phyloP scores from a whole-genome alignment of 2,113 vertebrate species.

The Tragulus kanchil region DNA sequence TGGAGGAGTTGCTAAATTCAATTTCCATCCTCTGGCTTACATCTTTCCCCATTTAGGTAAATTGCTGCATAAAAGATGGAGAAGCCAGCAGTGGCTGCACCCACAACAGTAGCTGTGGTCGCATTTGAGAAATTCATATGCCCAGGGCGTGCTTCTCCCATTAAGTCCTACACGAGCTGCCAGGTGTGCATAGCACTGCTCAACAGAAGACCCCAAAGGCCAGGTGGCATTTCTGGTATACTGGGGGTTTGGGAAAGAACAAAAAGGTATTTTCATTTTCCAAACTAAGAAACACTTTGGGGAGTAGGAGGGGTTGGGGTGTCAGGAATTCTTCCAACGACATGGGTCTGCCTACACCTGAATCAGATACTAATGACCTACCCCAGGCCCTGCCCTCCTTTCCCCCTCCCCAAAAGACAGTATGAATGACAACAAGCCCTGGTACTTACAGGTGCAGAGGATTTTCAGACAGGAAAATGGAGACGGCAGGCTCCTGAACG shows the following conservation, averaged over 20 bases:
- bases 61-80: slow-evolving; percentile 77
- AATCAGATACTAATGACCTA: slow-evolving; percentile 76
- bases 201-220: slow-evolving; percentile 55
- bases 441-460: slow-evolving; percentile 88
- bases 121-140: slow-evolving; percentile 72
- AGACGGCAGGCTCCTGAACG: slow-evolving; percentile 85
- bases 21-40: slow-evolving; percentile 60
- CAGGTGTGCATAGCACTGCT: slow-evolving; percentile 34
- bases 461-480: slow-evolving; percentile 89
- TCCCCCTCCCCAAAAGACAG: slow-evolving; percentile 67
- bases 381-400: slow-evolving; percentile 18
- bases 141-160: slow-evolving; percentile 8
- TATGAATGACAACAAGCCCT: slow-evolving; percentile 79
- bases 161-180: slow-evolving; percentile 62
- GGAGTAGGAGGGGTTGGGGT: neutral
- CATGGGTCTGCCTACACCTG: slow-evolving; percentile 72
- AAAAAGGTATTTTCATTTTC: slow-evolving; percentile 68
- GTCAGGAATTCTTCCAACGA: slow-evolving; percentile 51
- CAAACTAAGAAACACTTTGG: slow-evolving; percentile 59
- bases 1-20: slow-evolving; percentile 60
- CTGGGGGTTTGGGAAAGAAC: slow-evolving; percentile 17
- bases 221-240: slow-evolving; percentile 37
- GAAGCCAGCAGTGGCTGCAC: slow-evolving; percentile 71
- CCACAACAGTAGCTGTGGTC: slow-evolving; percentile 60
- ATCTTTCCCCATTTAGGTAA: slow-evolving; percentile 74